Evolutionary conservation across 1,140 invertebrate genomes (phyloP), one percentile per base, ranked within the genome.

Genomic region (Bombus confusus): DNA sequence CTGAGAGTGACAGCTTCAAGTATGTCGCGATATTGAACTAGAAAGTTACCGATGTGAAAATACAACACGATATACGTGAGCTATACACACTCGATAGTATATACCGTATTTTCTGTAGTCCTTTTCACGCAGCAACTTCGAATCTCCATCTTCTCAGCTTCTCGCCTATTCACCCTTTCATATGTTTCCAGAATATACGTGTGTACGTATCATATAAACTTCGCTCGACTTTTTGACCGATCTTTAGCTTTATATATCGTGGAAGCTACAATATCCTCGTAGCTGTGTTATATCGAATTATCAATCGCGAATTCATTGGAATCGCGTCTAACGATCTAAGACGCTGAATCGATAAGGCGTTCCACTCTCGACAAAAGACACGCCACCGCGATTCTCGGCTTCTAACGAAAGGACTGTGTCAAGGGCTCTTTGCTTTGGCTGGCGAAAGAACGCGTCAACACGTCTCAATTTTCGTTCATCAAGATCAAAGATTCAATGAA

Each of bases 371-470:
- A 77, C 59, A 69, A 77, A 83, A 83, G 81, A 28, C 81, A 37
- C 52, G 34, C 25, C 34, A 25, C 22, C 39, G 37, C 25, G 80
- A 47, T 12, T 37, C 80, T 83, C 62, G 22, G 37, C 25, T 75
- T 83, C 34, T 83, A 83, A 83, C 69, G 74, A 83, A 69, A 83
- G 76, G 73, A 83, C 74, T n/a, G 31, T 77, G 81, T 77, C 81
- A 69, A 83, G 81, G 15, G 74, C 73, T 39, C 62, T 77, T 47
- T 31, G 37, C 43, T 77, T 31, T 68, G 47, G 43, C n/a, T 76
- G 15, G 41, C 28, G 52, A 75, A 43, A 83, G 72, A 31, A 77
- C 31, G 25, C 47, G 73, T 69, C 74, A 57, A 77, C 73, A 39
- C 47, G 41, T 77, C 37, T 13, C 59, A 69, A 83, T 83, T 66